Base-by-base conservation (phyloP, 2,797 vertebrate genomes). In the Sebastes aleutianus region DNA sequence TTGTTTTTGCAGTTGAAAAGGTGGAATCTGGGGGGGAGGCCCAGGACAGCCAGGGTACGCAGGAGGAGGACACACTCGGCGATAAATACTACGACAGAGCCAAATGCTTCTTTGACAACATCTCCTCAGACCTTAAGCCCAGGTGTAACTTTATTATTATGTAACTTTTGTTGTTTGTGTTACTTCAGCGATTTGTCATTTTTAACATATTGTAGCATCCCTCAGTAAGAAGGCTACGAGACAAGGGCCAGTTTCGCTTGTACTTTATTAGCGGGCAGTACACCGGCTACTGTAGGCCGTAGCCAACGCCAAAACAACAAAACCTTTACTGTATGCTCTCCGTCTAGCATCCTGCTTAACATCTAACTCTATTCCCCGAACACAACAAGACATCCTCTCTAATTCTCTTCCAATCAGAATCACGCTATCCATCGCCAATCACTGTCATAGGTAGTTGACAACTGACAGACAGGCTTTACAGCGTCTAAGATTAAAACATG, bases 81-180 rank as follows among this genome's bases (percentile, higher is more conserved):
- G 97, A 97, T 3, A 99, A 98, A 80, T 98, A 97, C 85, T 99
- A 99, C 1, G 97, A 99, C 94, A 99, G 97, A 89, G 95, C 97
- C 8, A 99, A 99, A 92, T 98, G 98, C 47, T 99, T 99, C 94
- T 99, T 98, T 64, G 99, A 99, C 93, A 99, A 99, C 87, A 96
- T 99, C 89, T 98, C 99, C 6, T 97, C 97, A n/a, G 98, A 99
- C 78, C 95, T 97, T 63, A 98, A 98, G 81, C 96, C 96, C 63
- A 98, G 97, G 98, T 99, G 75, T 39, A 39, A 39, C 36, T 39
- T 39, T 39, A 39, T 39, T 39, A 79, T n/a, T 6, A 12, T 58
- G 4, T 14, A 26, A n/a, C 8, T 1, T 14, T 20, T 24, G 4
- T 5, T 0, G 5, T 47, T 6, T 6, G 13, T 67, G 10, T 20